Base-by-base conservation (phyloP, 2,797 vertebrate species). In the Amniataba percoides region DNA sequence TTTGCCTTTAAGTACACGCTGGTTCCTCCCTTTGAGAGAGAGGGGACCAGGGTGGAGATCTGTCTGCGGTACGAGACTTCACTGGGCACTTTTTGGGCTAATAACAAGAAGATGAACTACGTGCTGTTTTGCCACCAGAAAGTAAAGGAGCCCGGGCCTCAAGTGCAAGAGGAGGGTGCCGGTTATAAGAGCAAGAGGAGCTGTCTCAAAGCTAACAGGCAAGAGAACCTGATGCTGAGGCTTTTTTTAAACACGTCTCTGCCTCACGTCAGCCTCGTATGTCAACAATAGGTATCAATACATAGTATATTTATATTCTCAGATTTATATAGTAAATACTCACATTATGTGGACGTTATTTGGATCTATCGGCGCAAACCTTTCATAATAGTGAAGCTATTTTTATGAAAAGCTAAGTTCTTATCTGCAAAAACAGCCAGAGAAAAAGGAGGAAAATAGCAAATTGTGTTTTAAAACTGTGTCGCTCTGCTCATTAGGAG, bases 41-140 rank as follows among this genome's bases (percentile, higher is more conserved):
- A 96, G 45, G 97, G 96, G 48, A 87, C 89, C 70, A 95, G 95
- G 76, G 75, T 99, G 87, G 97, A 99, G 85, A 97, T 99, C 92
- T 99, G 97, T 74, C 96, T 99, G 85, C 95, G 97, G 19, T 99
- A 98, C 0, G 96, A 99, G 75, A 98, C 97, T 15, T 87, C 95
- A 0, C 21, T 71, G 49, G 97, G 96, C 62, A 96, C 91, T 31
- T 99, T 98, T 92, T 99, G 98, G 98, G 96, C 96, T 80, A 99
- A 97, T 85, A 98, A 98, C 68, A 86, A 94, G 2, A 95, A 94
- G 23, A 91, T 93, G 83, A 99, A 99, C 94, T 99, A 98, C 63
- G 92, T 95, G 55, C 65, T 99, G 73, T 94, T 97, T 90, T 98
- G 96, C 87, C 95, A 96, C 83, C 96, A 96, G 93, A 98, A 93